phyloP scores from a whole-genome alignment of 2,797 vertebrate genomes.

The Tragelaphus eurycerus region DNA sequence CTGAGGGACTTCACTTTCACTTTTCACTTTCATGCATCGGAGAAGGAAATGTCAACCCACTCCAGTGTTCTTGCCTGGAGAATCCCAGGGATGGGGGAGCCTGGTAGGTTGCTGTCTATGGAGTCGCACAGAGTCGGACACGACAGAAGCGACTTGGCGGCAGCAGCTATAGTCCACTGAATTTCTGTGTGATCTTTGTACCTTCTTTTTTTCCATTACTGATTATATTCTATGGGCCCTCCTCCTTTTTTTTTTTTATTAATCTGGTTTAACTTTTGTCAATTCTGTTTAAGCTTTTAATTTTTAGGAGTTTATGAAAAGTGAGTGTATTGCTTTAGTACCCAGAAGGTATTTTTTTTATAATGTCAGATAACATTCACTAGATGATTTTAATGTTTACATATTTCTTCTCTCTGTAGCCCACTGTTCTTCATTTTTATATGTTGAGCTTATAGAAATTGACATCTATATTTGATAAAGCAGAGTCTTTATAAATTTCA shows the following conservation, averaged over 20 bases:
- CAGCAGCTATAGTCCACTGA: not conserved
- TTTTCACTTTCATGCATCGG: too few relatives aligned
- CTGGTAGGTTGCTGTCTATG: too few relatives aligned
- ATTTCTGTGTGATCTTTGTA: not conserved
- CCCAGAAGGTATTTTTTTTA: not conserved
- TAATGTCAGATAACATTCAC: not conserved
- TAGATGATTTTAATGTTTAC: not conserved
- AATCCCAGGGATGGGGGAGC: too few relatives aligned
- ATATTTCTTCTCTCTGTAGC: not conserved
- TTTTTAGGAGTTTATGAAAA: not conserved
- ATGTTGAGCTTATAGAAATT: not conserved
- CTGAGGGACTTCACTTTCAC: too few relatives aligned
- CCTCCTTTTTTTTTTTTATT: not conserved
- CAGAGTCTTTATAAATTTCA: not conserved
- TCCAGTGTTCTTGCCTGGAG: too few relatives aligned
- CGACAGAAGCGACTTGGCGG: too few relatives aligned
- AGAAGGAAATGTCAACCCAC: too few relatives aligned
- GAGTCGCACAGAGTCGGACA: too few relatives aligned
- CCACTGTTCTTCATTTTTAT: not conserved
- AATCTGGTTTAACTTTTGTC: not conserved
- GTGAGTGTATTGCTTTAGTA: not conserved
- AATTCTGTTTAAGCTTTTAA: not conserved
- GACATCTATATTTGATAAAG: not conserved
- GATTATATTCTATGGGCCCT: not conserved
- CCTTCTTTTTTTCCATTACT: not conserved